These are phyloP conservation scores for Microtus richardsoni DNA, from an alignment of 2,113 vertebrate species.

Conservation along the genomic window DNA sequence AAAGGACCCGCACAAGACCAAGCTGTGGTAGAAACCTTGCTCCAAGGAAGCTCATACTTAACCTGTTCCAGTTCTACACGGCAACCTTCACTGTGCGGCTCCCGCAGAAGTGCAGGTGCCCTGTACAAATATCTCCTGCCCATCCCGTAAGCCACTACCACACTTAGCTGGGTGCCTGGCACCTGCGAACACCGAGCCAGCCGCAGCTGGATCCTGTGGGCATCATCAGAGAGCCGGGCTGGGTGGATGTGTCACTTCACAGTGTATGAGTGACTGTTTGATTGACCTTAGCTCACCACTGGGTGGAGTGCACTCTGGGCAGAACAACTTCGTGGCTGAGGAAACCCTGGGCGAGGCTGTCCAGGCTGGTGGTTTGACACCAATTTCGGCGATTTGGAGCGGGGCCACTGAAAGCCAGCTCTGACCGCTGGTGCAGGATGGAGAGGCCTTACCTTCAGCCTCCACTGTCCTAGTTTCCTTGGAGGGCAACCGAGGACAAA, in stretches of 20 bases:
- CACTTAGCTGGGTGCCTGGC: slow-evolving; percentile 51
- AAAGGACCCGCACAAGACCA: neutral
- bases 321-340: slow-evolving; percentile 74
- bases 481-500: slow-evolving; percentile 77
- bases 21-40: neutral
- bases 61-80: neutral
- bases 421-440: slow-evolving; percentile 52
- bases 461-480: slow-evolving; percentile 71
- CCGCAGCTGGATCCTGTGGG: slow-evolving; percentile 29
- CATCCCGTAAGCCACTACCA: neutral
- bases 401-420: slow-evolving; percentile 59
- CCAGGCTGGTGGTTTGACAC: slow-evolving; percentile 75
- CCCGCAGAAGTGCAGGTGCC: neutral
- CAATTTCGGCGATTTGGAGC: slow-evolving; percentile 69
- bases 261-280: slow-evolving; percentile 60
- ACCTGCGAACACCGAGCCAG: slow-evolving; percentile 49
- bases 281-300: slow-evolving; percentile 69
- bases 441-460: slow-evolving; percentile 66
- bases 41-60: neutral
- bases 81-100: neutral
- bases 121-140: neutral
- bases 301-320: slow-evolving; percentile 71
- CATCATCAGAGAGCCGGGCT: neutral
- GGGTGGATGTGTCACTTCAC: slow-evolving; percentile 52
- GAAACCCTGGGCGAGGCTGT: slow-evolving; percentile 72